Base-by-base conservation (phyloP, 2,888 invertebrate genomes). In the Drosophila pegasa region DNA sequence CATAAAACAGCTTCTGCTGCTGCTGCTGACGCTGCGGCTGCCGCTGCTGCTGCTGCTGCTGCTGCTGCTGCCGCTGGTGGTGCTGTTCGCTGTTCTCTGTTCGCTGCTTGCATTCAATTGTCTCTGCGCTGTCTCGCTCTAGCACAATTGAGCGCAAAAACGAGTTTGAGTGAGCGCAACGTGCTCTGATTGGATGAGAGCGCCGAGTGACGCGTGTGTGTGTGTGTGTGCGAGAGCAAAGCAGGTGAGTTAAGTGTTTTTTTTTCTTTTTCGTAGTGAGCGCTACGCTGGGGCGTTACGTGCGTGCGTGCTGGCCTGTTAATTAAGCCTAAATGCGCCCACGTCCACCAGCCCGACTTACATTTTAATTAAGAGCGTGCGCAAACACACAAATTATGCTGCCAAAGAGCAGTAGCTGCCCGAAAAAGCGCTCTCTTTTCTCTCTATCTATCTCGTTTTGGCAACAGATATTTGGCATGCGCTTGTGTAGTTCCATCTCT, bases 1-100 rank as follows among this genome's bases (percentile, higher is more conserved):
- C 62, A 77, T 52, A 62, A 78, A 85, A 85, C 87, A 75, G 89
- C 89, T 89, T 89, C 89, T 89, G 89, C 89, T 86, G 82, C 80
- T 75, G 71, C 61, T n/a, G n/a, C n/a, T n/a, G n/a, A n/a, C n/a
- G 75, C 61, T 70, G 78, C 71, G 73, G 76, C 16, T 14, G 18
- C 18, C 31, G 27, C 7, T 47, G 27, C 10, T 27, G 68, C 72
- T 64, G 62, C 37, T 38, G 50, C n/a, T 75, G 80, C 76, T 79
- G 75, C 61, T 70, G 78, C 71, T 74, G 76, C 16, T 14, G 18
- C 18, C 31, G 27, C 7, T 47, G 27, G 16, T 27, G 68, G 72
- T 64, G 62, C 37, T 38, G 50, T 10, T 50, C 71, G 73, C 67
- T 75, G 74, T 67, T 66, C 58, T 56, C 56, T 47, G 33, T 2